A percentile compares a stretch with the other conserved stretches of the same genome.
Evolutionary conservation across 1,140 invertebrate genomes (phyloP).

Genomic region (Pteromalus puparum): DNA sequence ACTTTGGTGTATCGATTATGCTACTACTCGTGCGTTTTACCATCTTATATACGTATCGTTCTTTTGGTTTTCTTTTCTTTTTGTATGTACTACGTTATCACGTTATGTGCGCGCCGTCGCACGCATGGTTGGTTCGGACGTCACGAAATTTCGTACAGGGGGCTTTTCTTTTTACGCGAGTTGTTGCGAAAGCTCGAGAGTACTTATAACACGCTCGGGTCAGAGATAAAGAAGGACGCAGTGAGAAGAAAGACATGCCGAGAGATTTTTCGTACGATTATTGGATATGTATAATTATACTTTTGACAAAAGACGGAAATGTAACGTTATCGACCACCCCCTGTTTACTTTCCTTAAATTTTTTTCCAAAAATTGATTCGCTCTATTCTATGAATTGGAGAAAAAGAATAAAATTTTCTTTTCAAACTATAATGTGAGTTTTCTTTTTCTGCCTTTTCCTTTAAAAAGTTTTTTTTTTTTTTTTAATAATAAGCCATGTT

Average conservation of each 20-base stretch:
- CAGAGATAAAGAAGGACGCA: too few species aligned
- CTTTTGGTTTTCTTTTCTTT: constrained; percentile 12
- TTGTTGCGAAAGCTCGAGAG: too few species aligned
- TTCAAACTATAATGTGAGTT: constrained; percentile 29
- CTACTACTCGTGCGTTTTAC: too few species aligned
- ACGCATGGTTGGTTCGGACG: background rate
- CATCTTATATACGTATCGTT: constrained; percentile 31
- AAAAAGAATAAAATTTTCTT: constrained; percentile 47
- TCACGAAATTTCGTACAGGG: constrained; percentile 1
- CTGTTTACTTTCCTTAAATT: constrained; percentile 1
- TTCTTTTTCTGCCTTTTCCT: background rate
- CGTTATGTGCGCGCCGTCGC: background rate
- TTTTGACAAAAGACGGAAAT: too few species aligned
- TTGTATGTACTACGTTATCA: background rate
- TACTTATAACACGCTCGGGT: too few species aligned
- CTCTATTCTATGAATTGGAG: constrained; percentile 15
- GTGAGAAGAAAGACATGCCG: too few species aligned
- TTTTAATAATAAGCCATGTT: too few species aligned
- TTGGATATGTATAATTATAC: background rate
- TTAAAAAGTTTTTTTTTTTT: background rate
- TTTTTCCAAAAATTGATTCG: constrained; percentile 13
- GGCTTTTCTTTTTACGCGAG: background rate
- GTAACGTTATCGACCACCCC: too few species aligned
- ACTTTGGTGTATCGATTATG: too few species aligned
- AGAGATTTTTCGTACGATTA: constrained; percentile 5